phyloP scores from a whole-genome alignment of 2,888 invertebrate genomes.

The Andrena dorsata region DNA sequence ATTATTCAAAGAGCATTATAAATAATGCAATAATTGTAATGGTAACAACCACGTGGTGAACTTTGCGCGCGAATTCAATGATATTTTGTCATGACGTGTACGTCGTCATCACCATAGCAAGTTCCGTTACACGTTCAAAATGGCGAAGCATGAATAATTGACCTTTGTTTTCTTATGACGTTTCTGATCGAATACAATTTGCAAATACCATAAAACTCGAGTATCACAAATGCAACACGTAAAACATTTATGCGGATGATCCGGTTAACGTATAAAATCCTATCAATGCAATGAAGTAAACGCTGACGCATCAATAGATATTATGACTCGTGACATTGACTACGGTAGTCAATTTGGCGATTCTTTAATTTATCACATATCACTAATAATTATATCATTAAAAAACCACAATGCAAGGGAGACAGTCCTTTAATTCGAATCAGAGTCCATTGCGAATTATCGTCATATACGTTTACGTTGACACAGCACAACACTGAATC shows the following conservation, averaged over 20 bases:
- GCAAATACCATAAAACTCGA: not conserved
- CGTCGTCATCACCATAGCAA: constrained; percentile 66
- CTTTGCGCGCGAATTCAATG: constrained; percentile 49
- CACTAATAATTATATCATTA: constrained; percentile 21
- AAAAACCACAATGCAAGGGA: constrained; percentile 41
- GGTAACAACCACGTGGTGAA: constrained; percentile 48
- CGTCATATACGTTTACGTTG: constrained; percentile 41
- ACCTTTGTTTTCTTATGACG: constrained; percentile 50
- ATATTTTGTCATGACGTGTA: constrained; percentile 66
- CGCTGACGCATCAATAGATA: constrained; percentile 55
- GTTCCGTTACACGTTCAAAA: constrained; percentile 76
- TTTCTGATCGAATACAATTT: constrained; percentile 3
- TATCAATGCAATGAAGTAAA: constrained; percentile 39
- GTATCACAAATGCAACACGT: not conserved
- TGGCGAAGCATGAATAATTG: constrained; percentile 69
- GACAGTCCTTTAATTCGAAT: constrained; percentile 30
- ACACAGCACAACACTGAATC: constrained; percentile 42
- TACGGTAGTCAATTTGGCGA: constrained; percentile 67
- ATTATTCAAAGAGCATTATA: constrained; percentile 53
- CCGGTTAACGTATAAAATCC: constrained; percentile 16
- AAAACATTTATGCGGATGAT: not conserved
- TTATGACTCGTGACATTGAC: constrained; percentile 62
- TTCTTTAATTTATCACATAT: constrained; percentile 22
- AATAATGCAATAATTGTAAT: constrained; percentile 62
- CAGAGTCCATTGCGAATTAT: constrained; percentile 7